phyloP scores from a whole-genome alignment of 1,140 invertebrate species.

The Brachionus calyciflorus region DNA sequence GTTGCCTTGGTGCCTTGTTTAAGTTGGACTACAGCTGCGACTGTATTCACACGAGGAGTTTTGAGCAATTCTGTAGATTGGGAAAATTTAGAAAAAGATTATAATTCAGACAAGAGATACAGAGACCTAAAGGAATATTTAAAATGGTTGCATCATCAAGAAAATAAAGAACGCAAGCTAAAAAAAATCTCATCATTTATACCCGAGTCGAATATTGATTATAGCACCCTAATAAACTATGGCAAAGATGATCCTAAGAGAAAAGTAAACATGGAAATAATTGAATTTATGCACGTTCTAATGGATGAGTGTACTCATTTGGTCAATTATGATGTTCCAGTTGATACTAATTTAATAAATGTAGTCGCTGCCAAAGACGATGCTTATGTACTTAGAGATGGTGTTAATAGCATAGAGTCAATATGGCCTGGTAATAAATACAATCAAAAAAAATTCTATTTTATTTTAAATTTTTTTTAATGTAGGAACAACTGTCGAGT shows the following conservation, averaged over 20 bases:
- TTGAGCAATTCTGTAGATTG: slow-evolving; percentile 91
- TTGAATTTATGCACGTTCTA: slow-evolving; percentile 76
- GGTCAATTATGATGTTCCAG: slow-evolving; percentile 78
- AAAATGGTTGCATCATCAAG: slow-evolving; percentile 18
- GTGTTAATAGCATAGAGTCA: slow-evolving; percentile 74
- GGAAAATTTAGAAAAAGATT: slow-evolving; percentile 82
- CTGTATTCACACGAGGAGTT: slow-evolving; percentile 90
- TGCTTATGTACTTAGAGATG: slow-evolving; percentile 83
- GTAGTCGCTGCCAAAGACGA: slow-evolving; percentile 69
- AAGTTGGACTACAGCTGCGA: slow-evolving; percentile 92
- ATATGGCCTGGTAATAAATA: slow-evolving; percentile 75
- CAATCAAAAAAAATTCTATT: background rate
- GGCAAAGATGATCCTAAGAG: background rate
- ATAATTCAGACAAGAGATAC: slow-evolving; percentile 76
- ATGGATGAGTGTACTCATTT: slow-evolving; percentile 99
- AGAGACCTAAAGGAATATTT: slow-evolving; percentile 49
- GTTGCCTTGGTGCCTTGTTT: slow-evolving; percentile 87
- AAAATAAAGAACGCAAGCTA: background rate
- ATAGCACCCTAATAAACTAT: background rate
- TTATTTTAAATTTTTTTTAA: background rate
- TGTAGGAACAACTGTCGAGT: slow-evolving; percentile 73
- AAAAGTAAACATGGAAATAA: slow-evolving; percentile 51
- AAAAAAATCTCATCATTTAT: slow-evolving; percentile 45
- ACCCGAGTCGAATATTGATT: slow-evolving; percentile 25
- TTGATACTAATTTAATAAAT: slow-evolving; percentile 79